Base-by-base conservation (phyloP, 2,797 vertebrate species). In the Lutjanus argentimaculatus region DNA sequence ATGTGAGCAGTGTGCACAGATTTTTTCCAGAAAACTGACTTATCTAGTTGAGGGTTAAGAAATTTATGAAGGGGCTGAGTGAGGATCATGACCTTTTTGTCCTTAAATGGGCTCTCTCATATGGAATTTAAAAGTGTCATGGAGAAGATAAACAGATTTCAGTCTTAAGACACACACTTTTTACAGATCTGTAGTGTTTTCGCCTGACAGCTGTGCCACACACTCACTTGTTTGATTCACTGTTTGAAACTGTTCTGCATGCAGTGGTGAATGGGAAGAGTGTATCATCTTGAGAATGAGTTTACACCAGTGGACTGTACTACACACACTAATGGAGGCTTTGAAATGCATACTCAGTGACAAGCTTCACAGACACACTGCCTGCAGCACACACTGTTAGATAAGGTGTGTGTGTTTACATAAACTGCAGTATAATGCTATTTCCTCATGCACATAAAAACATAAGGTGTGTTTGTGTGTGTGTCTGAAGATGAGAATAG, bases 331-430 rank as follows among this genome's bases (percentile, higher is more conserved):
- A 16, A 55, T 21, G 14, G 48, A 46, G 9, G 57, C 75, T 68
- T 61, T 59, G 36, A 13, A 45, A 51, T 46, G 57, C 66, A 53
- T 6, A 7, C 48, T 53, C 57, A 62, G 8, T 45, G 48, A 67
- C 14, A 53, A 51, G 46, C 46, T 25, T 46, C 66, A 43, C 57
- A 43, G 19, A 62, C 61, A 63, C 66, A 15, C 65, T 19, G 63
- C 42, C 72, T 40, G 52, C 6, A 46, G 63, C 62, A 57, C n/a
- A 46, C 2, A 3, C 17, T 21, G 46, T 42, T 6, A 68, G 63
- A 75, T 59, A 61, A 67, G 57, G n/a, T 2, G 17, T 66, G 22
- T 51, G 57, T 75, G 22, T 64, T 45, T 57, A 25, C 25, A 25
- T 25, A 25, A 25, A 57, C 3, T 49, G 48, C 49, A 14, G 36